A percentile compares a stretch with the other conserved stretches of the same genome.
Evolutionary conservation across 23 tunicate genomes (phyloP).

Genomic region (Oikopleura dioica): DNA sequence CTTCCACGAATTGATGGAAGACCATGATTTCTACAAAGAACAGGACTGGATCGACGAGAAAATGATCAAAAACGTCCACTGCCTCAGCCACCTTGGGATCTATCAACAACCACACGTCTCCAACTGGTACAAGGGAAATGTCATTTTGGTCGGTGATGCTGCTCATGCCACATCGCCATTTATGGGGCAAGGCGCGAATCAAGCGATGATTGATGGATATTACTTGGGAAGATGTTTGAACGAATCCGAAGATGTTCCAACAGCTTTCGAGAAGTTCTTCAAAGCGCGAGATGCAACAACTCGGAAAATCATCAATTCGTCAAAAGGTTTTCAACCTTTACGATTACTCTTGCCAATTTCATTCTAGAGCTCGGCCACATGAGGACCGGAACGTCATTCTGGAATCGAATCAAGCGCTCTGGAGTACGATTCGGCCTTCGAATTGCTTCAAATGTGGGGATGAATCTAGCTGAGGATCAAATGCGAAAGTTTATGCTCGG

Average conservation of each 20-base stretch:
- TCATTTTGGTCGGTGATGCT: not conserved
- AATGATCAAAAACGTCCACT: not conserved
- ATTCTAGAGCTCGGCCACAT: too few relatives aligned
- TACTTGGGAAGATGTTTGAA: not conserved
- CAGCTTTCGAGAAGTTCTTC: not conserved
- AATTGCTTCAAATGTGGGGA: too few relatives aligned
- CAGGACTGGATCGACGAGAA: not conserved
- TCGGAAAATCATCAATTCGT: too few relatives aligned
- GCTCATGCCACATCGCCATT: constrained; percentile 13
- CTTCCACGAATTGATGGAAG: not conserved
- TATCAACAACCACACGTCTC: not conserved
- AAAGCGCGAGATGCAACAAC: not conserved
- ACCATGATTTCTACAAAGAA: not conserved
- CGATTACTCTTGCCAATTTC: too few relatives aligned
- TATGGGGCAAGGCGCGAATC: constrained; percentile 11
- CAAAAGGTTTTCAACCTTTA: too few relatives aligned
- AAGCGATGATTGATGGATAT: constrained; percentile 8
- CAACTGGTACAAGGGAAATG: not conserved
- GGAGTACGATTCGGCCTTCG: too few relatives aligned
- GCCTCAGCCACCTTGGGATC: not conserved
- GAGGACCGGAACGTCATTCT: too few relatives aligned
- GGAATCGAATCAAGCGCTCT: too few relatives aligned
- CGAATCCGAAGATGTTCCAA: not conserved
- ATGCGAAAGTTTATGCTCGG: too few relatives aligned
- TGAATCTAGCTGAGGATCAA: too few relatives aligned